Evolutionary conservation across 2,888 invertebrate species (phyloP).

Genomic region (Saturnia japonica): DNA sequence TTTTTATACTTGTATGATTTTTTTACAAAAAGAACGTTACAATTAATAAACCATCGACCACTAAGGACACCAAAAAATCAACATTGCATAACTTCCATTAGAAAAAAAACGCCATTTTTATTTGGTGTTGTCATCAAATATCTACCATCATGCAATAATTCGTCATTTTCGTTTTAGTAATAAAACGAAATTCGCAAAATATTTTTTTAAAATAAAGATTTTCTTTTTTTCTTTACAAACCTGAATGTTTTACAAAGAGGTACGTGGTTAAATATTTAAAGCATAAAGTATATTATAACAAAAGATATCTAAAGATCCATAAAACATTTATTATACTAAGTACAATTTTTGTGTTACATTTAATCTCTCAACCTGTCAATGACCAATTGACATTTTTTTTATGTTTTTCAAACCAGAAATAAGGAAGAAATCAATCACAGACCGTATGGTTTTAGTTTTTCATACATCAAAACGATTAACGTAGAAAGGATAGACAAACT

Average conservation of each 20-base stretch:
- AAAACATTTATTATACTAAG: constrained; percentile 63
- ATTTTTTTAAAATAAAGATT: neutral
- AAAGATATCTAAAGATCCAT: constrained; percentile 48
- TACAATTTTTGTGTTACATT: constrained; percentile 47
- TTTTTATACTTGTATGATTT: neutral
- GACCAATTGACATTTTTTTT: constrained; percentile 52
- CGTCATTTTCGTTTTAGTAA: too few species aligned
- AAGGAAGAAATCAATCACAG: constrained; percentile 61
- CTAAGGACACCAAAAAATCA: neutral
- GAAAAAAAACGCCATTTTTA: neutral
- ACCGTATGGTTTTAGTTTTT: constrained; percentile 35
- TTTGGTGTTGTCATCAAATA: neutral
- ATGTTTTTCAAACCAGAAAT: constrained; percentile 26
- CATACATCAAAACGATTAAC: constrained; percentile 30
- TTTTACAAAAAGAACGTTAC: neutral
- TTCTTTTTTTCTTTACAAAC: neutral
- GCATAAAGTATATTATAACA: constrained; percentile 26
- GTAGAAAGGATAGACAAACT: constrained; percentile 46
- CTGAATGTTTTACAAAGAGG: constrained; percentile 28
- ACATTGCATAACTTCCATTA: neutral
- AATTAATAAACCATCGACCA: neutral
- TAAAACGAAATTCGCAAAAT: neutral
- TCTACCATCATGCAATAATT: neutral
- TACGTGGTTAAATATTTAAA: neutral
- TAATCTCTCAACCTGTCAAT: constrained; percentile 55